Evolutionary conservation across 2,797 vertebrate genomes (phyloP), one percentile per base, ranked within the genome.

Genomic region (Chrysolophus pictus): DNA sequence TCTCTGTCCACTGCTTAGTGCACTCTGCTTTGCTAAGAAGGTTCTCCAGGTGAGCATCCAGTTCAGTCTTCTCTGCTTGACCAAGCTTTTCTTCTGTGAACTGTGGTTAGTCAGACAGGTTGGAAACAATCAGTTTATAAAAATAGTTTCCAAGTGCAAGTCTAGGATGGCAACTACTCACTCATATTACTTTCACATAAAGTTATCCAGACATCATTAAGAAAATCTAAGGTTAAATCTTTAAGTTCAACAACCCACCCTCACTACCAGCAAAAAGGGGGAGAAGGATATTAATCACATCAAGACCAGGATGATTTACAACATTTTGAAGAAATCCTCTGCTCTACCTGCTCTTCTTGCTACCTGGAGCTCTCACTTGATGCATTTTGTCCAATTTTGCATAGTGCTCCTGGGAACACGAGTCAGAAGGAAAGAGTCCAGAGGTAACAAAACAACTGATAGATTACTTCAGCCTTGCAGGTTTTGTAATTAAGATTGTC

Each of bases 61-160:
- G 94, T 96, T 99, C 98, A 6, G 99, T 99, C 97, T 98, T 99
- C 87, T 99, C 99, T 49, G 98, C 98, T 94, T 99, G 98, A 29
- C 99, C 99, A 69, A 99, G 97, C 88, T 98, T 99, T 97, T 99
- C 99, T 97, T 98, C 99, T 2, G 99, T 99, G 95, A 98, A 99
- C 99, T 99, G 89, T 12, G 55, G 70, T 90, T 86, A 60, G 76
- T 75, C 28, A 87, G 49, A 55, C 23, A 81, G 24, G 8, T 93
- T 47, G 74, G 88, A 91, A 93, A 80, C 9, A 93, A 4, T 56
- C 58, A 67, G 41, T 69, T 72, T 33, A 88, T 5, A 87, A 11
- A 96, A 83, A 76, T 42, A 2, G 51, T 49, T 88, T 88, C 19
- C 14, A 21, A 71, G 33, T 35, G 70, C 28, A 79, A 73, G 58